phyloP scores from a whole-genome alignment of 2,888 invertebrate species.

The Mimumesa dahlbomi region DNA sequence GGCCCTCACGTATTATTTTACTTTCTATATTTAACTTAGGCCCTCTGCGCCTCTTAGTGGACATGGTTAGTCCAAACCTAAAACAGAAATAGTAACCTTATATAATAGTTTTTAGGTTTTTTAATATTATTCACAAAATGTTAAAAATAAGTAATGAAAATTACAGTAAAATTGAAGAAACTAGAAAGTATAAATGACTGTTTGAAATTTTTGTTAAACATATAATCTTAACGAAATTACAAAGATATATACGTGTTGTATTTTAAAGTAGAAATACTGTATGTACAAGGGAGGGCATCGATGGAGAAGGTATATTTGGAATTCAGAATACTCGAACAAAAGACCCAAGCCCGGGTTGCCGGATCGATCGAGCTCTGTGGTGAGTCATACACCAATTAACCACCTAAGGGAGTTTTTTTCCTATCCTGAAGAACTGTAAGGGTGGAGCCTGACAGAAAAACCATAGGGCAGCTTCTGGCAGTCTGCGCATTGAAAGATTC shows the following conservation, averaged over 20 bases:
- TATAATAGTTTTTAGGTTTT: no score
- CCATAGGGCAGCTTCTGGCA: constrained; percentile 62
- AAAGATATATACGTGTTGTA: no score
- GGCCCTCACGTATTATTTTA: constrained; percentile 77
- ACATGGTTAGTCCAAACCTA: constrained; percentile 80
- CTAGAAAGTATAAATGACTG: no score
- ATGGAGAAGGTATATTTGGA: constrained; percentile 10
- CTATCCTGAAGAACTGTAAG: constrained; percentile 62
- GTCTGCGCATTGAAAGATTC: constrained; percentile 75
- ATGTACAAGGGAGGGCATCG: no score
- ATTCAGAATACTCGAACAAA: constrained; percentile 56
- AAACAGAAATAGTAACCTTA: constrained; percentile 59
- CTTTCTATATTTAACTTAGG: constrained; percentile 77
- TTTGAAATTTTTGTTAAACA: neutral
- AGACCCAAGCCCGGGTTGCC: constrained; percentile 54
- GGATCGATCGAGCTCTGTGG: constrained; percentile 73
- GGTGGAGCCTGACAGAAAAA: constrained; percentile 62
- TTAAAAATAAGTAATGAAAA: no score
- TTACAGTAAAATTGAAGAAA: no score
- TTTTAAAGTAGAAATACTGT: no score
- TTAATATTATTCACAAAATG: constrained; percentile 1
- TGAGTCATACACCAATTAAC: constrained; percentile 76
- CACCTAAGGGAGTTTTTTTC: constrained; percentile 67
- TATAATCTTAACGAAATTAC: no score
- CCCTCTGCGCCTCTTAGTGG: constrained; percentile 78